Evolutionary conservation across 1,140 invertebrate species (phyloP), one percentile per base, ranked within the genome.

Genomic region (Neodiprion fabricii): DNA sequence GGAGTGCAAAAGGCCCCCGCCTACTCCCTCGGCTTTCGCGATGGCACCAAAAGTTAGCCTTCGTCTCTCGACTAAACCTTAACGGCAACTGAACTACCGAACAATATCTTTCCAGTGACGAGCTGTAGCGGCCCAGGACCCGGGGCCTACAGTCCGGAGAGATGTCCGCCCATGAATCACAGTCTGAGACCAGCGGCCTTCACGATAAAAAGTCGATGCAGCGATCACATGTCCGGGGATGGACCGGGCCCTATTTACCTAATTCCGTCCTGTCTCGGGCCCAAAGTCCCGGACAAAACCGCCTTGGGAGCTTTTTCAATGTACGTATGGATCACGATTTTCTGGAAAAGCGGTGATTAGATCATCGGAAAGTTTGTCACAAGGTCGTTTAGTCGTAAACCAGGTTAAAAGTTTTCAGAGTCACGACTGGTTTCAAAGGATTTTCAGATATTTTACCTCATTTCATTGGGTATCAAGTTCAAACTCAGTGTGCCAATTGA

Each of bases 181-280:
- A 71, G 49, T 40, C 71, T 40, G 9, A 82, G 80, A 78, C 68
- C 85, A 23, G 82, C 87, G 48, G 82, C 83, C 21, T 86, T 81
- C 40, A 82, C 79, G 1, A 79, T 85, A 8, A 79, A 77, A 65
- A 69, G 71, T 11, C 81, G 79, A 77, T 61, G 67, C 11, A 67
- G 67, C 53, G 47, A 71, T 14, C 79, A 77, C 73, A 48, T 76
- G 14, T 28, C 72, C 7, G 76, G 68, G 9, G 17, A 50, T 23
- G 81, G 82, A 3, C 87, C 87, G 47, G 87, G 86, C 12, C 87
- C 87, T 12, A 86, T 82, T 74, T 85, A 86, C 70, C 70, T 72
- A 49, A 66, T 89, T 11, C 86, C 85, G 9, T 81, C 84, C 7
- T 85, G 84, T 68, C 82, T 88, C 48, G 86, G 85, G 8, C 84